A percentile compares a stretch with the other conserved stretches of the same genome.
These are phyloP conservation scores for Fopius arisanus DNA, from an alignment of 1,140 invertebrate species.

Conservation along the genomic window DNA sequence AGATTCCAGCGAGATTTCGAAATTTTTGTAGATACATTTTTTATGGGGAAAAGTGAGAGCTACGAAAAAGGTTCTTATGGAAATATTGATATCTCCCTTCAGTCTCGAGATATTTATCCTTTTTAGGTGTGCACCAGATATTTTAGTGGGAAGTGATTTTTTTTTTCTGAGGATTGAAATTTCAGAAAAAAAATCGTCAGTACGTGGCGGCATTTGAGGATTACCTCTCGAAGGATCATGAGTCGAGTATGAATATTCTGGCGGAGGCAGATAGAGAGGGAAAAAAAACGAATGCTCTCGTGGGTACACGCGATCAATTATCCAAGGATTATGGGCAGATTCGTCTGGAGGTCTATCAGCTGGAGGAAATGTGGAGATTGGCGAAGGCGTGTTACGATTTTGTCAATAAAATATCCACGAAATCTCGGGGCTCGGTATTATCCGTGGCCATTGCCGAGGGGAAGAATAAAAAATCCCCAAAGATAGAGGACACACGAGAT, in stretches of 20 bases:
- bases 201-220: conserved; percentile 70
- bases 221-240: conserved; percentile 70
- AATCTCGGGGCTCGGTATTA: background rate
- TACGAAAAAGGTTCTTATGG: background rate
- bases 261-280: conserved; percentile 63
- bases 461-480: conserved; percentile 48
- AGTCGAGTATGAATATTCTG: conserved; percentile 68
- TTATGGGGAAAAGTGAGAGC: background rate
- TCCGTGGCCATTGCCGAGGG: background rate
- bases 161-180: too few species aligned
- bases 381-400: conserved; percentile 73
- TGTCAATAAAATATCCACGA: conserved; percentile 68
- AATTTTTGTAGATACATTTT: conserved; percentile 1
- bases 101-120: background rate
- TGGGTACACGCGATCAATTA: conserved; percentile 53
- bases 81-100: background rate
- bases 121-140: too few species aligned
- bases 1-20: too few species aligned
- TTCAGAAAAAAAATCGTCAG: conserved; percentile 55
- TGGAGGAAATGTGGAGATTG: conserved; percentile 70
- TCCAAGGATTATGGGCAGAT: conserved; percentile 57
- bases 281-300: conserved; percentile 61
- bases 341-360: conserved; percentile 68
- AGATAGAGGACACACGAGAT: background rate
- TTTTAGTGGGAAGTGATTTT: too few species aligned